Percentiles rank a stretch among this genome's conserved stretches.
Conservation (phyloP, 2,888 invertebrate genomes). For the Apomyelois bistriatella region DNA sequence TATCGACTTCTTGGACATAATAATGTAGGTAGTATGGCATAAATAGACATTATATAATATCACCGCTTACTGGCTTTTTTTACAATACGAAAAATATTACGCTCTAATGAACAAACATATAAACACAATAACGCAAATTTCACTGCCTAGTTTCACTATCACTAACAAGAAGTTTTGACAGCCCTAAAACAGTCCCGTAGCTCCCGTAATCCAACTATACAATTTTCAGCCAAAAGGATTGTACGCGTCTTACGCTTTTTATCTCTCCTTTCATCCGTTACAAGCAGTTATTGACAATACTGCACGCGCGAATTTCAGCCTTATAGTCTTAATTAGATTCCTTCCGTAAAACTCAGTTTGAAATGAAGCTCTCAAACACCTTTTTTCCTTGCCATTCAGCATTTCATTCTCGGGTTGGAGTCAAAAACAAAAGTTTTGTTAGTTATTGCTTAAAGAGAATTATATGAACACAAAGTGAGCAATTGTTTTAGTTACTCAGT, state of each 20-base stretch:
- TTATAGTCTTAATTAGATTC: constrained; percentile 30
- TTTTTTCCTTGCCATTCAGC: constrained; percentile 4
- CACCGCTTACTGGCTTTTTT: no score
- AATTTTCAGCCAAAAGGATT: constrained; percentile 75
- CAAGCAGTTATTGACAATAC: constrained; percentile 56
- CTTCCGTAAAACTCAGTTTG: constrained; percentile 17
- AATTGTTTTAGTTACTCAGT: background rate
- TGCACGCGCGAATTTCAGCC: constrained; percentile 22
- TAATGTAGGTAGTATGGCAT: no score
- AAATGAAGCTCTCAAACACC: constrained; percentile 5
- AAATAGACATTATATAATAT: no score
- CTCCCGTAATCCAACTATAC: constrained; percentile 76
- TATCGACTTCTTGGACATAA: no score
- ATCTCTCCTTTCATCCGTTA: constrained; percentile 57
- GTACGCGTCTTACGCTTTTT: constrained; percentile 69
- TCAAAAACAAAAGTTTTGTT: background rate
- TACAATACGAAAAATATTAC: no score
- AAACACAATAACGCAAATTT: no score
- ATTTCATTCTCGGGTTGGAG: background rate
- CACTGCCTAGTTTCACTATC: background rate
- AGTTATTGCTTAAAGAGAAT: background rate
- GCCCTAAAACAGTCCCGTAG: constrained; percentile 46
- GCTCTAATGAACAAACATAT: no score
- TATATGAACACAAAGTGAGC: background rate
- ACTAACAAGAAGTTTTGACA: constrained; percentile 30